A percentile compares a stretch with the other conserved stretches of the same genome.
phyloP scores from a whole-genome alignment of 2,797 vertebrate genomes.

The Selene dorsalis region DNA sequence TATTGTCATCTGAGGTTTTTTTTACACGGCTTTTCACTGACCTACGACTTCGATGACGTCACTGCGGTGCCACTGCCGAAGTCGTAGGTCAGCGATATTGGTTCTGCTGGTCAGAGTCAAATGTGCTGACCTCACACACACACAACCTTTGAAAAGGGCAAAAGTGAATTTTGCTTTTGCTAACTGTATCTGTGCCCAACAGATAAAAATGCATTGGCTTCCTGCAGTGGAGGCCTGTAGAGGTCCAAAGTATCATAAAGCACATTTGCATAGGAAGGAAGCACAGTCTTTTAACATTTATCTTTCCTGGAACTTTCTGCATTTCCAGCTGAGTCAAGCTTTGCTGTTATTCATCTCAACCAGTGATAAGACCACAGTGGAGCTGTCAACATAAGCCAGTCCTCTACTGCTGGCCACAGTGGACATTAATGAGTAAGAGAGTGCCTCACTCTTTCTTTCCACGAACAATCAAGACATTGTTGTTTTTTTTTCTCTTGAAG shows the following conservation, averaged over 20 bases:
- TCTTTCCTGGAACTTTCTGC: slow-evolving; percentile 17
- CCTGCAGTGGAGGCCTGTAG: neutral
- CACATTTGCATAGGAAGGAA: slow-evolving; percentile 31
- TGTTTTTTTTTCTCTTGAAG: too few relatives aligned
- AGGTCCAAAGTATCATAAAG: slow-evolving; percentile 6
- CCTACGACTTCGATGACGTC: too few relatives aligned
- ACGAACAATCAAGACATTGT: neutral
- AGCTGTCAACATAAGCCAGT: neutral
- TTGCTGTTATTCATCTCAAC: neutral
- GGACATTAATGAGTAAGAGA: neutral
- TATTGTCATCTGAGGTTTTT: too few relatives aligned
- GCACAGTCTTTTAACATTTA: slow-evolving; percentile 12
- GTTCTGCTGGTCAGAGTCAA: slow-evolving; percentile 2
- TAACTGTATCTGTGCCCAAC: neutral
- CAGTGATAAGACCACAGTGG: slow-evolving; percentile 16
- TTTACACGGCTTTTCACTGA: too few relatives aligned
- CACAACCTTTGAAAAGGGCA: neutral
- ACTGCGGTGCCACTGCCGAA: too few relatives aligned
- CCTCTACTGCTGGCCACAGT: neutral
- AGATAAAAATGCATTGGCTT: slow-evolving; percentile 6
- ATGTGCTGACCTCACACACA: slow-evolving; percentile 5
- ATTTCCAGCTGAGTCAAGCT: too few relatives aligned
- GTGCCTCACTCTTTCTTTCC: neutral
- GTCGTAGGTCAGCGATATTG: too few relatives aligned
- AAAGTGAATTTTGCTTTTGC: neutral